Base-by-base conservation (phyloP, 2,797 vertebrate species). In the Alosa sapidissima region DNA sequence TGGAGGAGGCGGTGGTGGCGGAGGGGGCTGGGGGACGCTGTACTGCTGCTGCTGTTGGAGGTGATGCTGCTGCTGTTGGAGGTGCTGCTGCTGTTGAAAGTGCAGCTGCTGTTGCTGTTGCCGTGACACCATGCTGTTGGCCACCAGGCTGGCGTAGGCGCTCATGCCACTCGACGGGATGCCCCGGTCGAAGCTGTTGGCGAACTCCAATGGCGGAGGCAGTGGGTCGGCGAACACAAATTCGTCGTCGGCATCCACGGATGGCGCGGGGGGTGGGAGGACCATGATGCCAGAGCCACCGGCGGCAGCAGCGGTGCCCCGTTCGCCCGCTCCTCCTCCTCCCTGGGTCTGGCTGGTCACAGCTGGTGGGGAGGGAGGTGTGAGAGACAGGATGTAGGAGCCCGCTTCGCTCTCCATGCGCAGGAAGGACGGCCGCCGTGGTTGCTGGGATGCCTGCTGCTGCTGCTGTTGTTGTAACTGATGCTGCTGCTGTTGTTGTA, bases 171-270 rank as follows among this genome's bases (percentile, higher is more conserved):
- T 78, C 36, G 36, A 19, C 36, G 72, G 88, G 1, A 85, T n/a
- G 28, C 93, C 93, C 52, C 93, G 86, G 88, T 98, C 97, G 24
- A 97, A 98, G 89, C 97, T 98, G 90, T 98, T 98, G 8, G 97
- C 97, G 86, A 98, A 98, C 92, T 98, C 96, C 47, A 98, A 89
- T 0, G 97, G 97, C 0, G 97, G 97, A 0, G 97, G 97, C 83
- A 98, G 94, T 2, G 97, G 97, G 21, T 98, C 97, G 0, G 93
- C 96, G 24, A 97, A 97, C 41, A 97, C 96, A 87, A 98, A 97
- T 65, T 98, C 97, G 21, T 98, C 97, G 2, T 98, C 97, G 0
- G 92, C 96, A 19, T 98, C 97, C 4, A 98, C 95, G 0, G 97
- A 98, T 0, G 96, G 97, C 8, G 97, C 97, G 0, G 97, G 97